Base-by-base conservation (phyloP, 2,888 invertebrate genomes). In the Pandemis corylana region DNA sequence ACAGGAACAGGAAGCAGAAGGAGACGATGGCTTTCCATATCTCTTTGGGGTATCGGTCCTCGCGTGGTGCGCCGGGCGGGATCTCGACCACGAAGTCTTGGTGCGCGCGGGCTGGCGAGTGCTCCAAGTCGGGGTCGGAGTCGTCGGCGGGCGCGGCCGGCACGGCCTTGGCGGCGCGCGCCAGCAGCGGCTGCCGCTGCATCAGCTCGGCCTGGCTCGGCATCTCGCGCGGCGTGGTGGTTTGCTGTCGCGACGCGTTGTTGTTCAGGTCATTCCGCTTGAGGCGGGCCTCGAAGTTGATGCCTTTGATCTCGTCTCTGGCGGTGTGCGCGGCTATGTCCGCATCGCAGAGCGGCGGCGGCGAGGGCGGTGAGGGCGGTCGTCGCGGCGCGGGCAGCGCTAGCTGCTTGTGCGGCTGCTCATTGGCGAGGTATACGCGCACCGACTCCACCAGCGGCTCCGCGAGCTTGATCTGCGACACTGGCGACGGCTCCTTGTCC, bases 1-100 rank as follows among this genome's bases (percentile, higher is more conserved):
- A 94, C 69, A 89, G 56, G 79, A 94, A 94, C 72, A 94, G 84
- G 82, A 94, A 95, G 77, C 93, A 87, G 83, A 94, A 95, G 72
- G 95, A 91, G 64, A 93, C 59, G 72, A 94, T 90, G 0, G 97
- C 97, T 95, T 98, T 98, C 95, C 97, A 97, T 89, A 97, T 96
- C 91, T 98, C 97, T 88, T 97, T 97, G 53, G 97, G 97, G 90
- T 96, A 97, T 83, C 97, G 95, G 86, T 97, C 97, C 84, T 97
- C 97, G 81, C 97, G 94, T 70, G 95, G 95, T 66, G 97, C 95
- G 76, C 96, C 95, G 28, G 97, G 96, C 80, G 93, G 93, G 69
- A 94, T 89, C 79, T 94, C 94, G 53, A 94, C 92, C 75, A 92
- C 85, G 84, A 95, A 94, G 81, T 94, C 94, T 72, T 88, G 89